These are phyloP conservation scores for Diploptera punctata DNA, from an alignment of 2,888 invertebrate species.

Conservation along the genomic window DNA sequence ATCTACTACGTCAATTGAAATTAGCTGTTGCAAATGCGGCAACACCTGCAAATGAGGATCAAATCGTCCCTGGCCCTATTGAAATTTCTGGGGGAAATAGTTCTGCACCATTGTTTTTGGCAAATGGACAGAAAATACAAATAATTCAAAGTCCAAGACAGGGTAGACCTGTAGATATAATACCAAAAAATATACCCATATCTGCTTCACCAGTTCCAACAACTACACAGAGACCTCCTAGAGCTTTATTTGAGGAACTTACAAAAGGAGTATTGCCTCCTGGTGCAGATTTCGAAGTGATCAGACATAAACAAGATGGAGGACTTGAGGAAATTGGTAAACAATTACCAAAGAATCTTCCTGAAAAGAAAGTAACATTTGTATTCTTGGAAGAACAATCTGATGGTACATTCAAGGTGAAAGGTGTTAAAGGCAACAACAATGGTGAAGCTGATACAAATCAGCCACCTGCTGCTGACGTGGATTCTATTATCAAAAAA, in stretches of 20 bases:
- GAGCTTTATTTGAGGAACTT: slow-evolving; percentile 74
- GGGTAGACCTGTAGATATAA: background rate
- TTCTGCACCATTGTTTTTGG: slow-evolving; percentile 60
- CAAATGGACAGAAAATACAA: slow-evolving; percentile 79
- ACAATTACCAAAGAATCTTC: slow-evolving; percentile 59
- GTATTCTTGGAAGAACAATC: slow-evolving; percentile 86
- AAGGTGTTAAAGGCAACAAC: slow-evolving; percentile 79
- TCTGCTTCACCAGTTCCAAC: slow-evolving; percentile 52
- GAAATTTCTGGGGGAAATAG: background rate
- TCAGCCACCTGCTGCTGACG: slow-evolving; percentile 70
- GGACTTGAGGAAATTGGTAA: slow-evolving; percentile 73
- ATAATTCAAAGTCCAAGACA: slow-evolving; percentile 56
- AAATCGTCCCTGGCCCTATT: slow-evolving; percentile 14
- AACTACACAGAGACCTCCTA: slow-evolving; percentile 67
- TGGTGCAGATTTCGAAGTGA: slow-evolving; percentile 79
- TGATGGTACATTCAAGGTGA: slow-evolving; percentile 85
- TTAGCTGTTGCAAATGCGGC: slow-evolving; percentile 68
- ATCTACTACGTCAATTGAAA: slow-evolving; percentile 75
- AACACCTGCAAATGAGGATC: slow-evolving; percentile 63
- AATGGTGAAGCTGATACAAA: slow-evolving; percentile 61
- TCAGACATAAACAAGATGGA: slow-evolving; percentile 77
- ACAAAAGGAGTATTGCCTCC: slow-evolving; percentile 81
- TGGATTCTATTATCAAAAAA: slow-evolving; percentile 79
- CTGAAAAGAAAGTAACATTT: slow-evolving; percentile 84
- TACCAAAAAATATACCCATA: background rate